A percentile compares a stretch with the other conserved stretches of the same genome.
Evolutionary conservation across 2,888 invertebrate species (phyloP).

Genomic region (Macaria liturata): DNA sequence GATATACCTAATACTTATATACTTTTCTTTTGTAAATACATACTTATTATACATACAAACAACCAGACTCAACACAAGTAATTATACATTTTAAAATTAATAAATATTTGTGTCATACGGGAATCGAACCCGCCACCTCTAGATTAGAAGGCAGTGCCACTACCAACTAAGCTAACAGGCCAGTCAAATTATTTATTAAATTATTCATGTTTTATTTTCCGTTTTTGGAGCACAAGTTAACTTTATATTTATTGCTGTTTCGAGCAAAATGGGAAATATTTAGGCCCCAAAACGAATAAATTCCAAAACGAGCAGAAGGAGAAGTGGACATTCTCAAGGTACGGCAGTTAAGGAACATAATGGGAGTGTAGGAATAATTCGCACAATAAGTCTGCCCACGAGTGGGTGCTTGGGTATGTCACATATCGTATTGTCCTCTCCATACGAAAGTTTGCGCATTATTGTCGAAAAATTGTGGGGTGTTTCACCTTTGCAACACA

Average conservation of each 20-base stretch:
- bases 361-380: conserved; percentile 38
- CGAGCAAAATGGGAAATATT: conserved; percentile 29
- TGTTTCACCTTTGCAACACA: conserved; percentile 62
- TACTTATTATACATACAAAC: too few relatives aligned
- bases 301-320: conserved; percentile 32
- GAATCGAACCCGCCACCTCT: too few relatives aligned
- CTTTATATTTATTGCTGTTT: conserved; percentile 31
- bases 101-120: too few relatives aligned
- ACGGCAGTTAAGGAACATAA: conserved; percentile 35
- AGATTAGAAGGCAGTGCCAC: too few relatives aligned
- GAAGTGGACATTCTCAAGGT: conserved; percentile 30
- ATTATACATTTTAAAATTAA: too few relatives aligned
- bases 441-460: conserved; percentile 51
- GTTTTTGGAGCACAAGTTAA: conserved; percentile 24
- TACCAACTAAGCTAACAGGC: too few relatives aligned
- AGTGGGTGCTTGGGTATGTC: conserved; percentile 37
- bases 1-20: too few relatives aligned
- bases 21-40: too few relatives aligned
- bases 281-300: conserved; percentile 30
- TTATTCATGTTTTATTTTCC: conserved; percentile 25
- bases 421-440: conserved; percentile 42
- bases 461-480: conserved; percentile 67
- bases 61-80: too few relatives aligned
- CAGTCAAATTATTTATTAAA: too few relatives aligned
- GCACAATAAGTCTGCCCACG: conserved; percentile 31